A percentile compares a stretch with the other conserved stretches of the same genome.
These are phyloP conservation scores for Strix uralensis DNA, from an alignment of 2,113 vertebrate genomes.

Conservation along the genomic window DNA sequence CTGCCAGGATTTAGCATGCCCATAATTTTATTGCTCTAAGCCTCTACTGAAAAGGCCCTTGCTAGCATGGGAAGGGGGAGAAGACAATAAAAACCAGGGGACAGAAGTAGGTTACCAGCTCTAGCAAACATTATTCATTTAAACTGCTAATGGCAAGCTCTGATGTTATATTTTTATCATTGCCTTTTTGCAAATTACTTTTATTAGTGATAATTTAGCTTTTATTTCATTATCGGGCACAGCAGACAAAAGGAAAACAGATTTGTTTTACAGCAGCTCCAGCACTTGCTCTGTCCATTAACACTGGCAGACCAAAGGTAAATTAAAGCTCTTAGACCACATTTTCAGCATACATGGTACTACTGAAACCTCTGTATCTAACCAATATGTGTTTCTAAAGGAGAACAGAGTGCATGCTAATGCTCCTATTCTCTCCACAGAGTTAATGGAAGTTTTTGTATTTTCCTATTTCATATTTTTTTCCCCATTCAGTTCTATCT, in stretches of 20 bases:
- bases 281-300: slow-evolving; percentile 70
- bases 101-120: slow-evolving; percentile 27
- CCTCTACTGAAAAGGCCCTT: background rate
- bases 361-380: slow-evolving; percentile 9
- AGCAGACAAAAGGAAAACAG: slow-evolving; percentile 73
- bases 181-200: slow-evolving; percentile 72
- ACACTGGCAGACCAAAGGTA: slow-evolving; percentile 47
- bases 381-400: background rate
- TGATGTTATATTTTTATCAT: slow-evolving; percentile 70
- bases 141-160: slow-evolving; percentile 71
- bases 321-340: slow-evolving; percentile 58
- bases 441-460: background rate
- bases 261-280: slow-evolving; percentile 64
- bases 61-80: background rate
- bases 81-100: background rate
- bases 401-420: background rate
- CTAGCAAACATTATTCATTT: slow-evolving; percentile 67
- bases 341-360: slow-evolving; percentile 42
- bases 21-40: background rate
- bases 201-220: slow-evolving; percentile 76
- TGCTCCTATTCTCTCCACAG: background rate
- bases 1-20: background rate
- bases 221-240: slow-evolving; percentile 76
- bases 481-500: background rate
- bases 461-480: background rate